Percentiles rank a stretch among this genome's conserved stretches.
Evolutionary conservation across 2,797 vertebrate species (phyloP).

Genomic region (Cynopterus sphinx): DNA sequence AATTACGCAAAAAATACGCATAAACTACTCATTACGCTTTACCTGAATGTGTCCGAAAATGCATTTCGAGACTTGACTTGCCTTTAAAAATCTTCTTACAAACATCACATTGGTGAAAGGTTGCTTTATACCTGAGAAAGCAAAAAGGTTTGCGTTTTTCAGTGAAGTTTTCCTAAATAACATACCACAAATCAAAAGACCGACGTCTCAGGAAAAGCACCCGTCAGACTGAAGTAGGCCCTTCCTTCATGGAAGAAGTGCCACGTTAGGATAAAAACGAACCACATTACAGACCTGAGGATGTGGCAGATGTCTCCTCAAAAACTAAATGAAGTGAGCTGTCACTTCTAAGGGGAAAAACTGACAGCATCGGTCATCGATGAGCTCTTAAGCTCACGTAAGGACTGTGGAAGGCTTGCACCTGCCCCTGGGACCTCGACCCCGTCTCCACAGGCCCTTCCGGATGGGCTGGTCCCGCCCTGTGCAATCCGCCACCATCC

Average conservation of each 20-base stretch:
- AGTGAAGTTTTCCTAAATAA: neutral
- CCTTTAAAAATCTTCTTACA: conserved; percentile 99
- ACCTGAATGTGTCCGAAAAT: conserved; percentile 99
- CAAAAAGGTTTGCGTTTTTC: conserved; percentile 54
- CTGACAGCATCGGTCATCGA: neutral
- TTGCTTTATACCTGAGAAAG: conserved; percentile 94
- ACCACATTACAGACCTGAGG: neutral
- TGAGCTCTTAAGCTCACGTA: neutral
- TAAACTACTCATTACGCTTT: conserved; percentile 69
- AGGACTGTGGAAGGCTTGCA: neutral
- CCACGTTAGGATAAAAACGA: neutral
- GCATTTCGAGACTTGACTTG: conserved; percentile 98
- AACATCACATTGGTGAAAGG: conserved; percentile 98
- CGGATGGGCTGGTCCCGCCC: no score
- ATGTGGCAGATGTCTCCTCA: neutral
- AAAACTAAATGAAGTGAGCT: neutral
- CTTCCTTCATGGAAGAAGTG: neutral
- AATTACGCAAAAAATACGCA: neutral
- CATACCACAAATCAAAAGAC: neutral
- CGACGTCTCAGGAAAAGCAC: neutral
- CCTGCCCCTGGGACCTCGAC: neutral
- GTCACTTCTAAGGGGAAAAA: neutral
- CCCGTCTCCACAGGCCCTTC: neutral
- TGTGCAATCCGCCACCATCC: neutral
- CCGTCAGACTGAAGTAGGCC: neutral